Evolutionary conservation across 2,113 vertebrate genomes (phyloP), one percentile per base, ranked within the genome.

Genomic region (Perognathus longimembris): DNA sequence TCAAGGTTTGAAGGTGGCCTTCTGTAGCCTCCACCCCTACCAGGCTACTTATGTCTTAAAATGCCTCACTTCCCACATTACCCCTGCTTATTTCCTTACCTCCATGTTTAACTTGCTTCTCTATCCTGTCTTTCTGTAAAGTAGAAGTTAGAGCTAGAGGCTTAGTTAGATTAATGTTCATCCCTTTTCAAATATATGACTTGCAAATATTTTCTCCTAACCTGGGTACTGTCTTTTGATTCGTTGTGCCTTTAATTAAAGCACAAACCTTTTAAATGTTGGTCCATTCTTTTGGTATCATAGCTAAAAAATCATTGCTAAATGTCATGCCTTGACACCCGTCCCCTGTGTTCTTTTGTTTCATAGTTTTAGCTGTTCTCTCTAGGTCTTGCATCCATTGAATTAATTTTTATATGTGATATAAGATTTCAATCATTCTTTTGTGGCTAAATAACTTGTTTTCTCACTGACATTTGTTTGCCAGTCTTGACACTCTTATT

Each of bases 221-320:
- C 74, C 54, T 38, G 7, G 54, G 4, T n/a, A 67, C 57, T 50
- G 10, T 45, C 40, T 90, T 76, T 71, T 79, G 63, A 54, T 28
- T 95, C 11, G 57, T 82, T n/a, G 63, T 76, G 79, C 38, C 74
- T 71, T 91, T 82, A 74, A 61, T 77, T 59, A 32, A 74, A 74
- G 7, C 32, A 78, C 30, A 73, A 54, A 82, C 32, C 17, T 12
- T 92, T 94, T 77, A 24, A 40, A 78, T 81, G 73, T 73, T 85
- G 36, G 70, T 69, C 6, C 84, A 5, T 22, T 64, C 3, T 77
- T 69, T 92, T 77, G 40, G 34, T 88, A 17, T 85, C 45, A 77
- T 45, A 79, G 36, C 7, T 9, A 24, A 76, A 80, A 73, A 70
- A 59, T 38, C 36, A 78, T 32, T 36, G 30, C 30, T 45, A 83